Evolutionary conservation across 2,888 invertebrate species (phyloP), one percentile per base, ranked within the genome.

Genomic region (Caenorhabditis angaria): DNA sequence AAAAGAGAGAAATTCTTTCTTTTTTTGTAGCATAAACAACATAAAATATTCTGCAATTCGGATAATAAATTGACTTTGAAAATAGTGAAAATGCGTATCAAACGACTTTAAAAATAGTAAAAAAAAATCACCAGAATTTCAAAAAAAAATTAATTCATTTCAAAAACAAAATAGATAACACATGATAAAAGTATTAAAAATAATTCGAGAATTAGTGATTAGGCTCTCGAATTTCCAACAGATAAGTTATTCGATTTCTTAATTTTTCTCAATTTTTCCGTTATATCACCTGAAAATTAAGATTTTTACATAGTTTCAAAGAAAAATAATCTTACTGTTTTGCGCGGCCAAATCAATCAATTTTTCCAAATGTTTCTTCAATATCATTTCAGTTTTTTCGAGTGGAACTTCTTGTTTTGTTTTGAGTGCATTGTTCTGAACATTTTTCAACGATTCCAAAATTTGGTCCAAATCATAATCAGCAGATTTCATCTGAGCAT

Each of bases 381-480:
- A 48, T 12, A 74, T 66, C 41, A 66, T 8, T 32, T 74, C 74
- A 1, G 74, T 74, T 32, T 74, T 65, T 22, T 74, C 69, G n/a
- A 74, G 32, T 22, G 74, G 74, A 1, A 57, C 61, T 5, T 74
- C 66, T 8, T 20, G 53, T 24, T 70, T 74, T 0, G 55, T 22
- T 14, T 69, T 66, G 57, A 66, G 25, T 1, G 66, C 51, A 20
- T 12, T 61, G 1, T 63, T 12, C 27, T 74, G 69, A 50, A 74
- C 53, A 12, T 22, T 63, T 32, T 58, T 50, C 18, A 60, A 10
- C 8, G 72, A 61, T 27, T 70, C 62, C 8, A 58, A 56, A 12
- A 74, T 70, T 58, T 70, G 69, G 57, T 74, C 69, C 22, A 74
- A 61, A 27, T 74, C 74, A 22, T 63, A 70, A 50, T 74, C 74